These are phyloP conservation scores for Amphimallon solstitiale DNA, from an alignment of 2,888 invertebrate genomes.

Conservation along the genomic window DNA sequence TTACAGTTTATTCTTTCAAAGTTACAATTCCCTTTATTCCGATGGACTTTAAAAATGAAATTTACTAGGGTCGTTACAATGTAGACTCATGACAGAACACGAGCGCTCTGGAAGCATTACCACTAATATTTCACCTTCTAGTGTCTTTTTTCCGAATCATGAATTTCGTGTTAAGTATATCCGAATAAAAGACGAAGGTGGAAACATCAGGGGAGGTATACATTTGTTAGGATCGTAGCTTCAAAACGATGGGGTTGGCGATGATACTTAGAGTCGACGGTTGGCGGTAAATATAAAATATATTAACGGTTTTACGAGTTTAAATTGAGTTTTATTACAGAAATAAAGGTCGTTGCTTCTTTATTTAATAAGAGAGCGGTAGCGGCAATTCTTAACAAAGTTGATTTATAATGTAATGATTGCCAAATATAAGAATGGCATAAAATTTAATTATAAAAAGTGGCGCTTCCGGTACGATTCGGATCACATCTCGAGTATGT, in stretches of 20 bases:
- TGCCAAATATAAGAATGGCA: too few species aligned
- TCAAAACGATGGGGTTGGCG: background rate
- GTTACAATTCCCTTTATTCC: background rate
- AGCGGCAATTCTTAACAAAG: too few species aligned
- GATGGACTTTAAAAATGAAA: background rate
- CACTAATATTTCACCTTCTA: constrained; percentile 4
- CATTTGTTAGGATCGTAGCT: background rate
- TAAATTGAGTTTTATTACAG: too few species aligned
- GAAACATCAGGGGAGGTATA: background rate
- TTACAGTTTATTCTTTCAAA: background rate
- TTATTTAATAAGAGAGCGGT: too few species aligned
- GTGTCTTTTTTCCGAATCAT: background rate
- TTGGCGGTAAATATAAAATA: too few species aligned
- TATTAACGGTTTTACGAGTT: too few species aligned
- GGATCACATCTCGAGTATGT: too few species aligned
- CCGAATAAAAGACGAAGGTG: background rate
- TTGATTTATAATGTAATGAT: too few species aligned
- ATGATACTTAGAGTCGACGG: background rate
- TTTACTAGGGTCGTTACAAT: background rate
- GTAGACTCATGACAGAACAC: background rate
- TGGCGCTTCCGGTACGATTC: too few species aligned
- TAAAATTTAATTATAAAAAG: too few species aligned
- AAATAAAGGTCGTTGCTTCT: too few species aligned
- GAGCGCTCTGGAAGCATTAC: background rate
- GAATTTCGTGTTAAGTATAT: background rate